Evolutionary conservation across 2,797 vertebrate species (phyloP).

Genomic region (Telmatherina bonti): DNA sequence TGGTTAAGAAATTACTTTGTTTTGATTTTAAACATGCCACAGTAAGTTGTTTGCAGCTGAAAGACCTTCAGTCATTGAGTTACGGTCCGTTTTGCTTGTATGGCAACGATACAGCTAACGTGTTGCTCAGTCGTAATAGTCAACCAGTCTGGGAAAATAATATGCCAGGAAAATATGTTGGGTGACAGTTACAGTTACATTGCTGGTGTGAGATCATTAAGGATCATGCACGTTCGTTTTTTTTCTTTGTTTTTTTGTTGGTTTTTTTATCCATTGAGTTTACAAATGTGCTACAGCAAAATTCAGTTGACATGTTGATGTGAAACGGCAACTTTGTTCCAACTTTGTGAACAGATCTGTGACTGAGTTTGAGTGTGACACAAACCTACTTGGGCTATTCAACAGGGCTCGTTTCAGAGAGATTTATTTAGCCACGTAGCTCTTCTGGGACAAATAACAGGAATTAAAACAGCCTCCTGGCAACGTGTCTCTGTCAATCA

Average conservation of each 20-base stretch:
- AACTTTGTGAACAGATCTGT: slow-evolving; percentile 51
- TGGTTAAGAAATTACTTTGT: too few relatives aligned
- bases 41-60: background rate
- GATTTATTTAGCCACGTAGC: slow-evolving; percentile 75
- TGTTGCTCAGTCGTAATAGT: background rate
- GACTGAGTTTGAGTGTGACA: slow-evolving; percentile 45
- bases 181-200: too few relatives aligned
- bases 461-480: slow-evolving; percentile 78
- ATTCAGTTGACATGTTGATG: background rate
- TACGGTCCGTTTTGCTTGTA: background rate
- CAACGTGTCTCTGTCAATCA: slow-evolving; percentile 81
- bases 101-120: background rate
- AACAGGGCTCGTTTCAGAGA: slow-evolving; percentile 65
- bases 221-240: background rate
- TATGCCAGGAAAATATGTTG: too few relatives aligned
- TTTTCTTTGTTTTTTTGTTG: too few relatives aligned
- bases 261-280: background rate
- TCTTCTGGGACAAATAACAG: slow-evolving; percentile 80
- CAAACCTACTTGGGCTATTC: slow-evolving; percentile 64
- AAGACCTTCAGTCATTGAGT: background rate
- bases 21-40: background rate
- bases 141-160: too few relatives aligned
- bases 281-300: slow-evolving; percentile 10
- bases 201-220: too few relatives aligned
- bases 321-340: slow-evolving; percentile 28